Evolutionary conservation across 1,140 invertebrate species (phyloP), one percentile per base, ranked within the genome.

Genomic region (Diprion similis): DNA sequence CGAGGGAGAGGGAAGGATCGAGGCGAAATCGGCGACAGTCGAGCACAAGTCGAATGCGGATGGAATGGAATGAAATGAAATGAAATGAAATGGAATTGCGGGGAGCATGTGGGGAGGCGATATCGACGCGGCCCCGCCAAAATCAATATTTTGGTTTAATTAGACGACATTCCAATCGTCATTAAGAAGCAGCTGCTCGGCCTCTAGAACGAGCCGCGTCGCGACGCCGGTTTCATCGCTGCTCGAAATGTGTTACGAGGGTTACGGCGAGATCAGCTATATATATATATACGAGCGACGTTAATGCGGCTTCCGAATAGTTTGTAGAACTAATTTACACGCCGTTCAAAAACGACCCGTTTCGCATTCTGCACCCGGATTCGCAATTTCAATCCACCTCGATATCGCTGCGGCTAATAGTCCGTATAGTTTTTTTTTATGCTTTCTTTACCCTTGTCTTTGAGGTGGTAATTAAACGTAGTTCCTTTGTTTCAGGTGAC

Each of bases 401-500:
- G 24, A 37, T 37, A 37, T 37, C 24, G 24, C 24, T 37, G 24
- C 24, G 10, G 13, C 15, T 65, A 65, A 18, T 15, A 18, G 59
- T 65, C 18, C 3, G 1, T 65, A 7, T 18, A 65, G 15, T 65
- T 3, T 65, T 4, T 65, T 65, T 15, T 65, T 65, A n/a, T n/a
- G n/a, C n/a, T n/a, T n/a, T n/a, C n/a, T n/a, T n/a, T n/a, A n/a
- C n/a, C 8, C 18, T 65, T 65, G 0, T 18, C 8, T 65, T 65
- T 7, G 15, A 7, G 15, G 1, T 65, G 59, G 0, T n/a, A n/a
- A n/a, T 18, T 1, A n/a, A 65, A 17, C 71, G 71, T 46, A 11
- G 70, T 73, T 77, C 11, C 24, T 70, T 79, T 78, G 71, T 84
- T 85, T 6, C 79, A 86, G 85, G 80, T 78, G 76, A 66, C 66